These are phyloP conservation scores for Stercorarius parasiticus DNA, from an alignment of 2,113 vertebrate species.

Conservation along the genomic window DNA sequence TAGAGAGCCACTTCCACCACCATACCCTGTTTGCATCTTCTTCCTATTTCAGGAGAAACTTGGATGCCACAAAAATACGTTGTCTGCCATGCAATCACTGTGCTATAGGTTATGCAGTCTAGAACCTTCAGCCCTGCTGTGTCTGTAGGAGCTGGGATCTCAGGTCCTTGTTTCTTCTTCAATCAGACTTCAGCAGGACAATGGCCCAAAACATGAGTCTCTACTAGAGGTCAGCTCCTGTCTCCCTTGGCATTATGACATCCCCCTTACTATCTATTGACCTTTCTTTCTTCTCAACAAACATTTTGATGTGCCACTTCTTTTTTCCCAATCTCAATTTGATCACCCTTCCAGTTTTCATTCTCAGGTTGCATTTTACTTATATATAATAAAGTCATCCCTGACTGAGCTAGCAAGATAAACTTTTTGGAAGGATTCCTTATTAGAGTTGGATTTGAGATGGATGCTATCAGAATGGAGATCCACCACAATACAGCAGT, in stretches of 20 bases:
- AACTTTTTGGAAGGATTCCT: not conserved
- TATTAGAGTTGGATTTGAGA: not conserved
- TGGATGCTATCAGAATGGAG: not conserved
- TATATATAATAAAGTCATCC: not conserved
- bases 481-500: not conserved
- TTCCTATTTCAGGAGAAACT: not conserved
- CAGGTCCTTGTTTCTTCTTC: not conserved
- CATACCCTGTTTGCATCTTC: not conserved
- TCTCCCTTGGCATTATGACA: not conserved
- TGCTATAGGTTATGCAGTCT: not conserved
- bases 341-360: not conserved
- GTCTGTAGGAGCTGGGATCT: not conserved
- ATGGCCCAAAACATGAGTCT: not conserved
- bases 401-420: not conserved
- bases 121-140: not conserved
- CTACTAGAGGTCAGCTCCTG: not conserved
- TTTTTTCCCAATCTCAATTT: not conserved
- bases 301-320: not conserved
- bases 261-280: fast-evolving
- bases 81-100: not conserved
- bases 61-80: not conserved
- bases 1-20: not conserved
- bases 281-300: not conserved
- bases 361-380: not conserved
- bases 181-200: not conserved